Base-by-base conservation (phyloP, 2,888 invertebrate species). In the Zelleria hepariella region DNA sequence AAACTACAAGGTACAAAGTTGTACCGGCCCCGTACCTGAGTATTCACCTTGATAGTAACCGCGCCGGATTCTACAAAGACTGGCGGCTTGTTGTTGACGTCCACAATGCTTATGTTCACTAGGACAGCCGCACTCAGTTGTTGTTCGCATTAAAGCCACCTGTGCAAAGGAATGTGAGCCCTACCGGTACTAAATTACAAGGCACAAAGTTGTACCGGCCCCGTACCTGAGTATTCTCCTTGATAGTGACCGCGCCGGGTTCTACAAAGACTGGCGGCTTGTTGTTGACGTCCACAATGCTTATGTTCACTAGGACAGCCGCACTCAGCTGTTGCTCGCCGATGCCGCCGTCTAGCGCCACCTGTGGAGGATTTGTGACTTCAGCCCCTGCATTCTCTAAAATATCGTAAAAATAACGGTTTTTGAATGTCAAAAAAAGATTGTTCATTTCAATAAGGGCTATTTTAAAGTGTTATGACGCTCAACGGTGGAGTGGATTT, bases 81-180 rank as follows among this genome's bases (percentile, higher is more conserved):
- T 0, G 98, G 98, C 0, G 92, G 90, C 71, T 98, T 98, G 75
- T 98, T 98, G 77, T 98, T 98, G 0, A 98, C 96, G 78, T 98
- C 98, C 21, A 93, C 91, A 60, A 98, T 94, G 0, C 93, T 93
- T 15, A 98, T 94, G 72, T 96, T 95, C 2, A 97, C 96, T 0
- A 92, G 90, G 0, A 94, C 94, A 0, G 92, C 90, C 0, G 94
- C 93, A 67, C 92, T 91, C 20, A 92, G 71, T 70, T 94, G 94
- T 55, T 94, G 94, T 49, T 94, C 93, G 0, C 96, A n/a, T n/a
- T n/a, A n/a, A n/a, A n/a, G n/a, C n/a, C n/a, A n/a, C n/a, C n/a
- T n/a, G n/a, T n/a, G n/a, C n/a, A n/a, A n/a, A n/a, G n/a, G n/a
- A n/a, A n/a, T n/a, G n/a, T n/a, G n/a, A n/a, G n/a, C n/a, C n/a